These are phyloP conservation scores for Hemicrepidius hirtus DNA, from an alignment of 2,888 invertebrate species.

Conservation along the genomic window DNA sequence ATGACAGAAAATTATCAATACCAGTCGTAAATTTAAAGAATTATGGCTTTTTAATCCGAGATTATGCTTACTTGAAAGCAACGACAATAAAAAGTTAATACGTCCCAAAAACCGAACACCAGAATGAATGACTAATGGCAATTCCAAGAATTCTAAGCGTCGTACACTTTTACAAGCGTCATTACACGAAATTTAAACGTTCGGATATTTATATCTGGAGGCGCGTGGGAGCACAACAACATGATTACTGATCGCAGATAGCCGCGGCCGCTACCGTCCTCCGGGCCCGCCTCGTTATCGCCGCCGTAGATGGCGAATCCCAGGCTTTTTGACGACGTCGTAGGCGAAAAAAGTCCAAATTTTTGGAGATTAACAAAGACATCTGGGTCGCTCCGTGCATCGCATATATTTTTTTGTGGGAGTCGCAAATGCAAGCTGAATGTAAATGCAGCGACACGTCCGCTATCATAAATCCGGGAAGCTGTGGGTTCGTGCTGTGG, in stretches of 20 bases:
- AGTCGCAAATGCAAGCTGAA: conserved; percentile 36
- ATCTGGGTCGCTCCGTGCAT: conserved; percentile 32
- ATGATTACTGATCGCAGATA: conserved; percentile 52
- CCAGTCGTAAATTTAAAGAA: conserved; percentile 33
- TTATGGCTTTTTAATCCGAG: conserved; percentile 40
- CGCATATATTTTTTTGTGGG: conserved; percentile 38
- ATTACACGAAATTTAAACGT: conserved; percentile 62
- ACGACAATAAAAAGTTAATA: conserved; percentile 32
- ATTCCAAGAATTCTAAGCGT: conserved; percentile 51
- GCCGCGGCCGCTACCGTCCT: conserved; percentile 44
- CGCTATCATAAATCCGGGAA: conserved; percentile 42
- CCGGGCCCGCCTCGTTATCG: conserved; percentile 44
- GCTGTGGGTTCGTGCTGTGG: conserved; percentile 14
- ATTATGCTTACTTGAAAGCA: conserved; percentile 34
- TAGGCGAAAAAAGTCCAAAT: conserved; percentile 35
- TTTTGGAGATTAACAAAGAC: conserved; percentile 45
- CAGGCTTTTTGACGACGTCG: conserved; percentile 37
- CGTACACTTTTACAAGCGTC: conserved; percentile 58
- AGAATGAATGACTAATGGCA: conserved; percentile 40
- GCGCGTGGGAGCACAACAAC: conserved; percentile 58
- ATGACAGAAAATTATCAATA: conserved; percentile 42
- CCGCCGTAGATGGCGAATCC: conserved; percentile 41
- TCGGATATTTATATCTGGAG: conserved; percentile 60
- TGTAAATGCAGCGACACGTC: conserved; percentile 35
- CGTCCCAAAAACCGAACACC: conserved; percentile 5